Conservation (phyloP, 2,888 invertebrate genomes). For the Isoperla grammatica region DNA sequence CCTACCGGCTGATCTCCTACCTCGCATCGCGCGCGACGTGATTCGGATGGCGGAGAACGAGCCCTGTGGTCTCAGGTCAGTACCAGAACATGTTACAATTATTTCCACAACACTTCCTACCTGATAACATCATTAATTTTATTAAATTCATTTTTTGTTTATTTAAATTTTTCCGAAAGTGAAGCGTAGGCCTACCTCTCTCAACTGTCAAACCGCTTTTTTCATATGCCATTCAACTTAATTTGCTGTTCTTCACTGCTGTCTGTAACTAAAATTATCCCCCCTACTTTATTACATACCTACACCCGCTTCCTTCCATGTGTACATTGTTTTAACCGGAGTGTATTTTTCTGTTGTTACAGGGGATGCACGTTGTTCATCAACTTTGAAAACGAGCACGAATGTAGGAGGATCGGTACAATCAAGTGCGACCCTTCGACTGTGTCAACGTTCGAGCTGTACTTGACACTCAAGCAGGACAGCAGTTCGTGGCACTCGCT, state of each 20-base stretch:
- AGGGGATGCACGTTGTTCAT: constrained; percentile 79
- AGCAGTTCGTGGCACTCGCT: constrained; percentile 80
- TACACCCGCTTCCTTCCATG: too few relatives aligned
- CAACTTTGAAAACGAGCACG: constrained; percentile 66
- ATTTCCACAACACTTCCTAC: neutral
- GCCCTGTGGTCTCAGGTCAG: constrained; percentile 73
- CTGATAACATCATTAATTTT: neutral
- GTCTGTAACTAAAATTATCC: too few relatives aligned
- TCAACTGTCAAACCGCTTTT: too few relatives aligned
- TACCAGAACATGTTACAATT: constrained; percentile 12
- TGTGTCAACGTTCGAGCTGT: constrained; percentile 86
- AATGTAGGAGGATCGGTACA: constrained; percentile 67
- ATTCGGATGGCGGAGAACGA: constrained; percentile 80
- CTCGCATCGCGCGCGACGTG: constrained; percentile 72
- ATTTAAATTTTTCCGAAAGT: neutral
- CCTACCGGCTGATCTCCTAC: constrained; percentile 74
- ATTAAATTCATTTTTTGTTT: constrained; percentile 11
- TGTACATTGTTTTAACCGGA: too few relatives aligned
- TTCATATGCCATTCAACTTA: too few relatives aligned
- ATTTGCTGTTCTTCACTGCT: too few relatives aligned
- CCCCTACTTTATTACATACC: too few relatives aligned
- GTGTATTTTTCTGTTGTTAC: constrained; percentile 20
- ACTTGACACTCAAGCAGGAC: constrained; percentile 81
- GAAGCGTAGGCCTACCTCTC: too few relatives aligned
- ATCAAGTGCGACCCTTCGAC: constrained; percentile 82